Evolutionary conservation across 1,140 invertebrate species (phyloP).

Genomic region (roundworm (Caenorhabditis elegans)): WBcel235 BX284606.5:9842001-9842500

Average conservation of each 20-base stretch:
- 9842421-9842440: conserved; percentile 28
- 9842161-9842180: neutral
- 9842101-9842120: too few species aligned
- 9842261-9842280: conserved; percentile 32
- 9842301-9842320: conserved; percentile 15
- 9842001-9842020: too few species aligned
- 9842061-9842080: too few species aligned
- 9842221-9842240: conserved; percentile 27
- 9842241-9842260: conserved; percentile 22
- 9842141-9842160: too few species aligned
- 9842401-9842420: conserved; percentile 1
- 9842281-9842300: conserved; percentile 10
- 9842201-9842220: neutral
- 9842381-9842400: conserved; percentile 23
- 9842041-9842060: too few species aligned
- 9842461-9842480: neutral
- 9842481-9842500: conserved; percentile 15
- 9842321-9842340: conserved; percentile 9
- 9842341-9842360: neutral
- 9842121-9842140: too few species aligned
- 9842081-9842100: too few species aligned
- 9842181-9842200: conserved; percentile 20
- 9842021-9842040: too few species aligned
- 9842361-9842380: conserved; percentile 29
- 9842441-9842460: conserved; percentile 28